Percentiles rank a stretch among this genome's conserved stretches.
Evolutionary conservation across 2,888 invertebrate species (phyloP).

Genomic region (Quadriops clusia): DNA sequence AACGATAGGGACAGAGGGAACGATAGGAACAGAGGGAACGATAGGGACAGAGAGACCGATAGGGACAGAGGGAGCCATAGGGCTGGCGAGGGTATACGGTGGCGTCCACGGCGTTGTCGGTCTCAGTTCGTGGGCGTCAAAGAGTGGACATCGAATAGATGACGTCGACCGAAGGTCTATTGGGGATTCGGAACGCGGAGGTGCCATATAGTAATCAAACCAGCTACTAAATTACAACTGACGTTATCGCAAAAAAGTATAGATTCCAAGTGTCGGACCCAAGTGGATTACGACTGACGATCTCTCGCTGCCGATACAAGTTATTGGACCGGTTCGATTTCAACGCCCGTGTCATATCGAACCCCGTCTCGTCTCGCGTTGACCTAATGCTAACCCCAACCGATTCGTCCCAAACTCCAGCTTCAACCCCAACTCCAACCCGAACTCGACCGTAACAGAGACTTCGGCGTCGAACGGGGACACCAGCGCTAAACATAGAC

Average conservation of each 20-base stretch:
- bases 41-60: too few relatives aligned
- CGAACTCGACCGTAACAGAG: too few relatives aligned
- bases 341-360: constrained; percentile 32
- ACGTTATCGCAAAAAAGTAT: constrained; percentile 35
- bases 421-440: too few relatives aligned
- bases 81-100: too few relatives aligned
- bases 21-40: too few relatives aligned
- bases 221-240: constrained; percentile 34
- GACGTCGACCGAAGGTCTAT: too few relatives aligned
- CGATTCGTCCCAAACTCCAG: too few relatives aligned
- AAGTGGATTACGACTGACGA: constrained; percentile 33
- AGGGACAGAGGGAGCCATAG: too few relatives aligned
- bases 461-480: too few relatives aligned
- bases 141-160: constrained; percentile 4
- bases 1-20: neutral
- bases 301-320: constrained; percentile 32
- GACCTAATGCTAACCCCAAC: too few relatives aligned
- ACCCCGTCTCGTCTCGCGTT: too few relatives aligned
- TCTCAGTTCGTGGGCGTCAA: constrained; percentile 10
- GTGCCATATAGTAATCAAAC: constrained; percentile 33
- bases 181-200: constrained; percentile 12
- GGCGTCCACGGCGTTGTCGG: constrained; percentile 13
- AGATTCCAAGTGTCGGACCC: constrained; percentile 32
- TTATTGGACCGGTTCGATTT: constrained; percentile 33
- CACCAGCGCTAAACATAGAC: too few relatives aligned